These are phyloP conservation scores for Cyrtonyx montezumae DNA, from an alignment of 2,113 vertebrate genomes.

Conservation along the genomic window DNA sequence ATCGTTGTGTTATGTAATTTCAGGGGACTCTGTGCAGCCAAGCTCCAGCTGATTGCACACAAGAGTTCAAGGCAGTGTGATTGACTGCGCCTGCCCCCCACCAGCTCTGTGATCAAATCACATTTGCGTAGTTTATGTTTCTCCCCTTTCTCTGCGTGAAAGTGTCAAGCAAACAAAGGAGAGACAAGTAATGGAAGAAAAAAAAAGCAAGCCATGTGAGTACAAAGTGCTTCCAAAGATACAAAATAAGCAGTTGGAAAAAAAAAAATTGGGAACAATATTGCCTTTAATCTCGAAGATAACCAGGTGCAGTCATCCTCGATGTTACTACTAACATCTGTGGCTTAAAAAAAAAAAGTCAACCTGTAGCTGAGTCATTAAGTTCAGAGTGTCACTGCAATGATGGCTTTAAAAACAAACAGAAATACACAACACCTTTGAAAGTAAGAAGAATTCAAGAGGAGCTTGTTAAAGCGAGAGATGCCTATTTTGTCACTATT, in stretches of 20 bases:
- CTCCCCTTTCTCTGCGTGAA: slow-evolving; percentile 15
- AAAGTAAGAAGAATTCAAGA: slow-evolving; percentile 13
- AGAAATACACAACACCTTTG: background rate
- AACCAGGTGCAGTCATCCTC: background rate
- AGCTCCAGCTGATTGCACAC: background rate
- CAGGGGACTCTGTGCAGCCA: background rate
- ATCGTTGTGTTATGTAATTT: background rate
- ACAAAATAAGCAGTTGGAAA: slow-evolving; percentile 18
- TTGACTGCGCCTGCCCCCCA: slow-evolving; percentile 39
- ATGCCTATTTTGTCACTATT: background rate
- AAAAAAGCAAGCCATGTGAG: background rate
- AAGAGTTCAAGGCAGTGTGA: background rate
- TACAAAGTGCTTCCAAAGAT: slow-evolving; percentile 16
- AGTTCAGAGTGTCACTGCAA: background rate
- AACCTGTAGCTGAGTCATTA: slow-evolving; percentile 8
- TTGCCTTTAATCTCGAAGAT: slow-evolving; percentile 45
- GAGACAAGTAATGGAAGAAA: background rate
- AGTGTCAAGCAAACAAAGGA: slow-evolving; percentile 48
- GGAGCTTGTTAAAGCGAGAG: slow-evolving; percentile 9
- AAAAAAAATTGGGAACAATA: background rate
- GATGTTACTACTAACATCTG: background rate
- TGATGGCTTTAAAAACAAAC: background rate
- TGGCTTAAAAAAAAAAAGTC: background rate
- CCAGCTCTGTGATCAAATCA: slow-evolving; percentile 45
- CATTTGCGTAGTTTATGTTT: slow-evolving; percentile 35